Evolutionary conservation across 2,113 vertebrate species (phyloP).

Genomic region (Ailurus styani): DNA sequence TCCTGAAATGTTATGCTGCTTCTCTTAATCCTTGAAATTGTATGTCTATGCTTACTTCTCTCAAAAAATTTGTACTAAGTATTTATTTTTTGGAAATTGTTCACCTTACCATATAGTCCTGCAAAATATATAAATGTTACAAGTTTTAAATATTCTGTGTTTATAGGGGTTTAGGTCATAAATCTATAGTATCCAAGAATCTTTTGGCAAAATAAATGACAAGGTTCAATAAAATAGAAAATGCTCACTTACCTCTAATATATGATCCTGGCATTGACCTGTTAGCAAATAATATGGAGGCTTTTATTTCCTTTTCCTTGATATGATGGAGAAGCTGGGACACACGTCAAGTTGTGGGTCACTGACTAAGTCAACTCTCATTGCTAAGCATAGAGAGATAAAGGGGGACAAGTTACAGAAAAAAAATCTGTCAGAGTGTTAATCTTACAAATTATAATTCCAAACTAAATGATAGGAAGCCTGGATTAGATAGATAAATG

Average conservation of each 20-base stretch:
- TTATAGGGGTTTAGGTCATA: background rate
- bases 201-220: background rate
- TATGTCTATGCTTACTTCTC: background rate
- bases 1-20: background rate
- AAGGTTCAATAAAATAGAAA: background rate
- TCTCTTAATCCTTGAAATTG: background rate
- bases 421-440: background rate
- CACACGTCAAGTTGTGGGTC: background rate
- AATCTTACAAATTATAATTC: background rate
- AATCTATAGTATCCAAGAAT: background rate
- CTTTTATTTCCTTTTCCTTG: background rate
- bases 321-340: background rate
- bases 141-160: background rate
- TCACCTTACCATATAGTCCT: background rate
- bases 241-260: background rate
- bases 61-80: background rate
- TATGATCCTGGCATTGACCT: too few relatives aligned
- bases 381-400: background rate
- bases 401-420: background rate
- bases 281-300: background rate
- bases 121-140: background rate
- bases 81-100: background rate
- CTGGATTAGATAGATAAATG: background rate
- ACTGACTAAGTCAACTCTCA: background rate
- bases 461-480: background rate